Conservation (phyloP, 2,113 vertebrate genomes). For the Bucco capensis region DNA sequence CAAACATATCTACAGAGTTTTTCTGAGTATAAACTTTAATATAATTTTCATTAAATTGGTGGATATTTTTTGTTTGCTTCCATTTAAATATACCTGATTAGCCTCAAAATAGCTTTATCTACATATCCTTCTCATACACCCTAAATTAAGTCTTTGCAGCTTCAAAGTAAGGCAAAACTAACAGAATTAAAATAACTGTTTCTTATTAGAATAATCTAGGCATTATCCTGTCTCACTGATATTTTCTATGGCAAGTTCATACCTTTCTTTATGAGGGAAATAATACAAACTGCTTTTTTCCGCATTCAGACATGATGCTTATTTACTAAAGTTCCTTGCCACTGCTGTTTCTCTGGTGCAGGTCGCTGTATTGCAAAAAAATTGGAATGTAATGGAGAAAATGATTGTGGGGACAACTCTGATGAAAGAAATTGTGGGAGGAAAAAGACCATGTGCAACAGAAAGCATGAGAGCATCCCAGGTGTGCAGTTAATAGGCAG, state of each 20-base stretch:
- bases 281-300: not conserved
- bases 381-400: conserved; percentile 86
- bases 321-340: not conserved
- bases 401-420: conserved; percentile 91
- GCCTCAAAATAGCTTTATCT: not conserved
- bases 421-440: conserved; percentile 83
- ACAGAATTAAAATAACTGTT: not conserved
- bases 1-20: not conserved
- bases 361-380: conserved; percentile 84
- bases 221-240: not conserved
- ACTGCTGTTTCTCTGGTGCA: conserved; percentile 48
- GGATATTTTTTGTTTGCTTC: not conserved
- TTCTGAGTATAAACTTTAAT: not conserved
- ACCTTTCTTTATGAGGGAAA: not conserved
- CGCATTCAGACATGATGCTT: not conserved
- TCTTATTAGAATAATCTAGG: not conserved
- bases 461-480: conserved; percentile 69
- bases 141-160: not conserved
- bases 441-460: conserved; percentile 68
- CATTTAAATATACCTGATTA: not conserved
- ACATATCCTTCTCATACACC: not conserved
- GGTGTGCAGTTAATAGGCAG: conserved; percentile 77
- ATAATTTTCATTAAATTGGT: not conserved
- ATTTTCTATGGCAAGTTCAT: not conserved
- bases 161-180: not conserved